Conservation (phyloP, 2,797 vertebrate genomes). For the Crypturellus tataupa region DNA sequence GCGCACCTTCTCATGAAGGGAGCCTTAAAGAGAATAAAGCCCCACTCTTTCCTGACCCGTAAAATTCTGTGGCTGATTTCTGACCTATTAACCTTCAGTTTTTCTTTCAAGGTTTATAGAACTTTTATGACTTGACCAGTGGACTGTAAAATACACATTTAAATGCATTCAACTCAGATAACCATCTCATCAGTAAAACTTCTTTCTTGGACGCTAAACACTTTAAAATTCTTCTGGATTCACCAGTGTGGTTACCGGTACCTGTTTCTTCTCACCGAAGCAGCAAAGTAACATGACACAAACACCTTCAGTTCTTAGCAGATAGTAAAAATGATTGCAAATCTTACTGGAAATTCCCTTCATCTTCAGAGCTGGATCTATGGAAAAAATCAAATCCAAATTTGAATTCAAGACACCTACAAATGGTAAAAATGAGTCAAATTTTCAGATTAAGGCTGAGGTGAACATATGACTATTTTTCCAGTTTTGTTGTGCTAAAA, state of each 20-base stretch:
- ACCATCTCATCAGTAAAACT: conserved; percentile 64
- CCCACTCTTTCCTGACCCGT: conserved; percentile 40
- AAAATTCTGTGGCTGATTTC: conserved; percentile 58
- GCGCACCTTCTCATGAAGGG: not conserved
- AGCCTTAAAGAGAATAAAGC: conserved; percentile 49
- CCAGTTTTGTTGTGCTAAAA: not conserved
- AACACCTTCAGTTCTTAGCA: not conserved
- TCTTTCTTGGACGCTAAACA: conserved; percentile 46
- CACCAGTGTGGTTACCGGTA: not conserved
- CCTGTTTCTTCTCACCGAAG: not conserved
- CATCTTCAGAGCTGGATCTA: not conserved
- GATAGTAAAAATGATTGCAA: not conserved
- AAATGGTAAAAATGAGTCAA: conserved; percentile 34
- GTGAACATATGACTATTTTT: not conserved
- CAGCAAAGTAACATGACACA: accelerated
- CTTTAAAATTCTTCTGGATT: conserved; percentile 13
- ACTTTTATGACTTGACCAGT: conserved; percentile 51
- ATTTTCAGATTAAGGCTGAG: not conserved
- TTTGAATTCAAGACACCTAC: conserved; percentile 3
- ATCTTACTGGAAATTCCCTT: not conserved
- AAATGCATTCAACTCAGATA: conserved; percentile 73
- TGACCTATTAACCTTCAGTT: conserved; percentile 53
- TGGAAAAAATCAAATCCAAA: not conserved
- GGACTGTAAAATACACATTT: conserved; percentile 72
- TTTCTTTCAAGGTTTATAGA: conserved; percentile 54